Evolutionary conservation across 2,888 invertebrate genomes (phyloP).

Genomic region (Calephelis perditalis): DNA sequence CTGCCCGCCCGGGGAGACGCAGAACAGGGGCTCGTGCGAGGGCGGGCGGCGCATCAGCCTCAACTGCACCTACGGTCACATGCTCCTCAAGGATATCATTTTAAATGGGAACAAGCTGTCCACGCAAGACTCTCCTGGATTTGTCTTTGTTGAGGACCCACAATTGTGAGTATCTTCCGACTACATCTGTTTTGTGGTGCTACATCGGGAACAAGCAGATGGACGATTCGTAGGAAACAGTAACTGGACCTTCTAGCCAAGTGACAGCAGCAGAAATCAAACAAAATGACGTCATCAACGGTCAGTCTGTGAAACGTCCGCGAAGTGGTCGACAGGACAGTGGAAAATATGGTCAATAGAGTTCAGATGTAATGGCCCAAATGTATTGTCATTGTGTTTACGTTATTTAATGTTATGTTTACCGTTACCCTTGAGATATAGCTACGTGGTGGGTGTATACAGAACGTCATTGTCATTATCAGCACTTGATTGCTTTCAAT

Average conservation of each 20-base stretch:
- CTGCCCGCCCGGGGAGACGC: slow-evolving; percentile 48
- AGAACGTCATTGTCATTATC: too few species aligned
- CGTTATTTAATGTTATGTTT: too few species aligned
- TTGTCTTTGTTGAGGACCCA: slow-evolving; percentile 56
- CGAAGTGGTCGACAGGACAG: too few species aligned
- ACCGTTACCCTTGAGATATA: too few species aligned
- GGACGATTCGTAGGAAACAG: too few species aligned
- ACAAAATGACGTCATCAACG: neutral
- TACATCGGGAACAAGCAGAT: too few species aligned
- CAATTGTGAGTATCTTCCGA: slow-evolving; percentile 40
- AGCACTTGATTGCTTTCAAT: slow-evolving; percentile 7
- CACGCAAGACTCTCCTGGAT: slow-evolving; percentile 53
- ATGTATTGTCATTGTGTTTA: too few species aligned
- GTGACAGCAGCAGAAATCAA: neutral
- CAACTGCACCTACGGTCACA: slow-evolving; percentile 51
- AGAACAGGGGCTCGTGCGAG: slow-evolving; percentile 41
- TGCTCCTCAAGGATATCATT: slow-evolving; percentile 53
- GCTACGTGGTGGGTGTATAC: too few species aligned
- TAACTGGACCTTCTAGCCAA: neutral
- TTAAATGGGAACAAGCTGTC: slow-evolving; percentile 53
- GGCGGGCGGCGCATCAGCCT: slow-evolving; percentile 34
- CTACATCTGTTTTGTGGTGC: too few species aligned
- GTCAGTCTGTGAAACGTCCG: neutral
- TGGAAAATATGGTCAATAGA: too few species aligned
- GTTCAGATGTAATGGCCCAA: too few species aligned